Evolutionary conservation across 2,797 vertebrate species (phyloP), one percentile per base, ranked within the genome.

Genomic region (Tinamus major): DNA sequence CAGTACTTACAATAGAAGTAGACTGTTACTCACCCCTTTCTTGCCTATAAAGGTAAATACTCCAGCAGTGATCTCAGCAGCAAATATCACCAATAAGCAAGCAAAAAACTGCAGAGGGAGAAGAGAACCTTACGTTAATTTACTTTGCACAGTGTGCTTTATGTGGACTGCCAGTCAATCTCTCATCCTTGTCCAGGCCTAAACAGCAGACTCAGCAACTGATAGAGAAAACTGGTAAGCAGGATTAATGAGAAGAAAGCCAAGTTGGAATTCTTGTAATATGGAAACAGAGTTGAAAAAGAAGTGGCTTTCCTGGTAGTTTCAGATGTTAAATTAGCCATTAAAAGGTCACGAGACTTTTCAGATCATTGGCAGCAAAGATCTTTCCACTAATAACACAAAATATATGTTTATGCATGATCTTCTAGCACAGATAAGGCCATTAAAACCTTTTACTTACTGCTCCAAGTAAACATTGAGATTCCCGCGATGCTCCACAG

Each of bases 11-110:
- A 29, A 59, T 29, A 93, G 65, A 88, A 56, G 48, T 51, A 44
- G 20, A 70, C 85, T 95, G 86, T 63, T 92, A 97, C 98, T 98
- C 97, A 99, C 99, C 98, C 98, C 93, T 49, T 98, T 98, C 95
- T 98, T 99, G 97, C 99, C 98, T 89, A 99, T 94, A 96, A 99
- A 99, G 95, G 99, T 99, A 97, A 99, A 99, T 85, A 99, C 98
- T 83, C 99, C 99, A 76, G 99, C 98, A 15, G 99, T 98, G 79
- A 99, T 94, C 97, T 99, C 99, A 86, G 99, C 99, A 55, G 98
- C 99, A 97, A 99, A 99, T 98, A 99, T 99, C 68, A 99, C 98
- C 97, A 99, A 93, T 26, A 99, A 98, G 96, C 99, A 99, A 63
- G 98, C 98, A 85, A 99, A 99, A 97, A 99, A 99, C 99, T 99